These are phyloP conservation scores for Polydrusus pterygomalis DNA, from an alignment of 2,888 invertebrate species.

Conservation along the genomic window DNA sequence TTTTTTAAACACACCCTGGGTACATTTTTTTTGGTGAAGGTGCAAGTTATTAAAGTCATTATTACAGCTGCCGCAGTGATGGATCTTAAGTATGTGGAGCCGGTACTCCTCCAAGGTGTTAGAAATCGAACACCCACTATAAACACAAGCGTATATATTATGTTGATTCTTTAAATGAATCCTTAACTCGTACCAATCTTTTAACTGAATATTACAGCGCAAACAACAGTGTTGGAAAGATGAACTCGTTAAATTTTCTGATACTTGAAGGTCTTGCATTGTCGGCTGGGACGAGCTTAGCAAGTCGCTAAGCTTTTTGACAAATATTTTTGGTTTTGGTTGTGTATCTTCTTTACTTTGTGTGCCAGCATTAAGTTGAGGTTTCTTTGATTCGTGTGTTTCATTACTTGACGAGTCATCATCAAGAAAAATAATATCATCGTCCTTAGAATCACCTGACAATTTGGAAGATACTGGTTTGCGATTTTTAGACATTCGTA, in stretches of 20 bases:
- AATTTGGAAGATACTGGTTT: background rate
- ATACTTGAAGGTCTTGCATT: background rate
- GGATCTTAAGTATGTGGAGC: background rate
- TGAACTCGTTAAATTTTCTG: background rate
- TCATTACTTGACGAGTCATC: slow-evolving; percentile 23
- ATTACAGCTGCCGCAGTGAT: background rate
- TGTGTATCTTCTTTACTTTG: background rate
- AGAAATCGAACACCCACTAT: background rate
- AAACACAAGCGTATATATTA: background rate
- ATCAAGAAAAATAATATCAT: slow-evolving; percentile 29
- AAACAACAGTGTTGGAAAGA: slow-evolving; percentile 6
- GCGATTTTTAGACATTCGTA: background rate
- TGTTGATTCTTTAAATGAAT: background rate
- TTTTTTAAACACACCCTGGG: background rate
- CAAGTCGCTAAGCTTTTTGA: slow-evolving; percentile 48
- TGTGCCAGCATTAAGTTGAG: background rate
- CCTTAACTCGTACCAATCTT: background rate
- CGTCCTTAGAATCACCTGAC: background rate
- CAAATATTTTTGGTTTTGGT: slow-evolving; percentile 50
- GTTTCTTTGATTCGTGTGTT: background rate
- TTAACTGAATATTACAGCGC: slow-evolving; percentile 11
- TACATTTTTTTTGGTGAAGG: background rate
- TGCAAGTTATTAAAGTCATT: background rate
- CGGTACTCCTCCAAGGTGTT: background rate
- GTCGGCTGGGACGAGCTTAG: background rate